These are phyloP conservation scores for Gambelia wislizenii DNA, from an alignment of 2,797 vertebrate genomes.

Conservation along the genomic window DNA sequence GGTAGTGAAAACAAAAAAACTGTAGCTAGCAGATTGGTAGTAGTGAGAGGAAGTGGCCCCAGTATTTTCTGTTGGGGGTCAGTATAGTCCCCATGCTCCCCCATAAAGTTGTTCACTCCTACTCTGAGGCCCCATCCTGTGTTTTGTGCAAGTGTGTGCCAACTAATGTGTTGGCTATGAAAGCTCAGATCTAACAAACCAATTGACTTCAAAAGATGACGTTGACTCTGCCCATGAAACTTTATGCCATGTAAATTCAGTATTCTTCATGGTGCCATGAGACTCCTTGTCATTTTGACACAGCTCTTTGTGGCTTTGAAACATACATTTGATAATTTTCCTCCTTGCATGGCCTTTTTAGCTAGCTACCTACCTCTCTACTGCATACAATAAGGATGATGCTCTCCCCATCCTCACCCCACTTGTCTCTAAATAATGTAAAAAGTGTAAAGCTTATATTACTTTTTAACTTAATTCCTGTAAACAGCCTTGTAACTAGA, in stretches of 20 bases:
- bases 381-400: not conserved
- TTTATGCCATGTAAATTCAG: not conserved
- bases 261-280: not conserved
- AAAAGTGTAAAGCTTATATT: not conserved
- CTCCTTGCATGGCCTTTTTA: not conserved
- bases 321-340: not conserved
- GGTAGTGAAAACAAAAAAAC: not conserved
- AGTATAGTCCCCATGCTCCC: not conserved
- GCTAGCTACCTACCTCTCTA: not conserved
- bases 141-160: not conserved
- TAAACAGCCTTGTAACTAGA: conserved; percentile 22
- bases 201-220: not conserved
- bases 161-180: not conserved
- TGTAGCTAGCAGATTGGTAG: not conserved
- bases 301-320: not conserved
- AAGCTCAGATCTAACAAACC: not conserved
- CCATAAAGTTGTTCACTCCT: not conserved
- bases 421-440: not conserved
- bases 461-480: conserved; percentile 23
- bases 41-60: not conserved
- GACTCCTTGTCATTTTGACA: not conserved
- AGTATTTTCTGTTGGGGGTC: not conserved
- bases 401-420: not conserved
- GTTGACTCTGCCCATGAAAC: not conserved
- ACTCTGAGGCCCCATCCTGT: not conserved